A percentile compares a stretch with the other conserved stretches of the same genome.
Conservation (phyloP, 2,888 invertebrate genomes). For the Drosophila subsilvestris region DNA sequence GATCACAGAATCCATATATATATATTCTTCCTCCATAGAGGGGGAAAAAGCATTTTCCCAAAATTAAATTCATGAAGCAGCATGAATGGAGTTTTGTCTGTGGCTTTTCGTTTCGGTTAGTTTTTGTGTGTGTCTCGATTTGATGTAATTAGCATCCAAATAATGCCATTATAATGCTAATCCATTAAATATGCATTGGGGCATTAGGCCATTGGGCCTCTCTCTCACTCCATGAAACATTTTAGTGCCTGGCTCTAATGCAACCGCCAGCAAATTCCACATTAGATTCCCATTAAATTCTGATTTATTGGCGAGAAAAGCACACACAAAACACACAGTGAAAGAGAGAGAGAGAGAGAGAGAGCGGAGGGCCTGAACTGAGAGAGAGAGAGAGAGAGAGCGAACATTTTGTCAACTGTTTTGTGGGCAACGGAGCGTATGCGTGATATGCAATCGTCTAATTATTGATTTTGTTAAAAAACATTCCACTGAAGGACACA, state of each 20-base stretch:
- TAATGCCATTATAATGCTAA: slow-evolving; percentile 64
- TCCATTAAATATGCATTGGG: slow-evolving; percentile 44
- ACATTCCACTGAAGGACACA: too few relatives aligned
- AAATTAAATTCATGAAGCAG: slow-evolving; percentile 25
- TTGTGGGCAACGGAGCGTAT: slow-evolving; percentile 51
- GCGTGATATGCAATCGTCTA: slow-evolving; percentile 46
- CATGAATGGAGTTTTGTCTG: neutral
- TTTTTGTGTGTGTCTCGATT: slow-evolving; percentile 42
- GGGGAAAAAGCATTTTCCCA: neutral
- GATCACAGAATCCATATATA: neutral
- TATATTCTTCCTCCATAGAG: neutral
- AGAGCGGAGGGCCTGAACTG: neutral
- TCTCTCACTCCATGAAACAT: neutral
- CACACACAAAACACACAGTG: slow-evolving; percentile 1
- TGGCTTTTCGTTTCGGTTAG: slow-evolving; percentile 19
- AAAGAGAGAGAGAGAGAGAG: neutral
- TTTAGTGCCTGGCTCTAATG: neutral
- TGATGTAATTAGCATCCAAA: slow-evolving; percentile 65
- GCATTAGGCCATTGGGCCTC: neutral
- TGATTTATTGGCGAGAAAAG: slow-evolving; percentile 50
- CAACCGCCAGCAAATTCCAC: slow-evolving; percentile 12
- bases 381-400: neutral
- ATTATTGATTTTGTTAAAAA: slow-evolving; percentile 61
- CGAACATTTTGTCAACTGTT: slow-evolving; percentile 25
- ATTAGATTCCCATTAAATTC: slow-evolving; percentile 59